Evolutionary conservation across 1,140 invertebrate genomes (phyloP).

Genomic region (Tetramorium simillimum): DNA sequence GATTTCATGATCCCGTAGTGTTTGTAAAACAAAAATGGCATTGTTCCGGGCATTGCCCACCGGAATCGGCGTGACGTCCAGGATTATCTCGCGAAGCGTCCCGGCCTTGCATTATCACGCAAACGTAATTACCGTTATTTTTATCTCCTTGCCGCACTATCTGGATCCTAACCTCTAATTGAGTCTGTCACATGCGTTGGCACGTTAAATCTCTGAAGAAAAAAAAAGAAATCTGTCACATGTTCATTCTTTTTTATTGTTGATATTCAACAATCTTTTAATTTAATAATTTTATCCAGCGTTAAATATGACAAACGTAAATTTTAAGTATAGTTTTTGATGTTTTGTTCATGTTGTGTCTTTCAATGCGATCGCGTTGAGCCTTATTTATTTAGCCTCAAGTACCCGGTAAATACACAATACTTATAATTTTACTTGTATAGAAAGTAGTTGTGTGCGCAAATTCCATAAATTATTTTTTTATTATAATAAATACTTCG

Average conservation of each 20-base stretch:
- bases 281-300: background rate
- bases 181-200: background rate
- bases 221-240: too few species aligned
- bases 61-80: constrained; percentile 76
- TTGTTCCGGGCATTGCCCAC: constrained; percentile 78
- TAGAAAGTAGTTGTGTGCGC: background rate
- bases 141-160: background rate
- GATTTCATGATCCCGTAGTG: background rate
- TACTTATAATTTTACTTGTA: background rate
- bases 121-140: constrained; percentile 81
- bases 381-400: background rate
- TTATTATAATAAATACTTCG: background rate
- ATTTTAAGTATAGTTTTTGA: background rate
- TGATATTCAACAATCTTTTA: background rate
- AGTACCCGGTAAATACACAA: background rate
- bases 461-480: background rate
- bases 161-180: constrained; percentile 31
- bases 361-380: background rate
- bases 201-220: too few species aligned
- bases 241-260: constrained; percentile 29
- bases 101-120: constrained; percentile 83
- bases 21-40: constrained; percentile 76
- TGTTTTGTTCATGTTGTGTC: background rate
- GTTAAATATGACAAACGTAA: background rate
- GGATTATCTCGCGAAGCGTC: constrained; percentile 78